These are phyloP conservation scores for Dioctria linearis DNA, from an alignment of 2,888 invertebrate genomes.

Conservation along the genomic window DNA sequence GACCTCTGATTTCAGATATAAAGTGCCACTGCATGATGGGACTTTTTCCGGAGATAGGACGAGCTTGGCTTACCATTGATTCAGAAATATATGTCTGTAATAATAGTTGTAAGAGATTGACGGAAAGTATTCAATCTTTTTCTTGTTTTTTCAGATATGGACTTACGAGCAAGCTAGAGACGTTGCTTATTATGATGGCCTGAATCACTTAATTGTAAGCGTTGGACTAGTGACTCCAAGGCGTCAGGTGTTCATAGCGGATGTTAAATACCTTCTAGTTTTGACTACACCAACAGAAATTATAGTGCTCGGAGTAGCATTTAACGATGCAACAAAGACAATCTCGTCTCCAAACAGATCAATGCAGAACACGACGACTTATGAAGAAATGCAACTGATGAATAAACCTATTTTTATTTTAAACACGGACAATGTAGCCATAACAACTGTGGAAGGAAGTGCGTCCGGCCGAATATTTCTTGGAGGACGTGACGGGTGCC, in stretches of 20 bases:
- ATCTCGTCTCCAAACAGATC: conserved; percentile 62
- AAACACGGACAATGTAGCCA: conserved; percentile 89
- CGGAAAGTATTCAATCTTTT: not conserved
- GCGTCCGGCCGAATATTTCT: conserved; percentile 91
- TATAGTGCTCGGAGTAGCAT: conserved; percentile 73
- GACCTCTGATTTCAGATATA: conserved; percentile 78
- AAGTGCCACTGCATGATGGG: conserved; percentile 98
- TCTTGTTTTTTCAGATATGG: conserved; percentile 75
- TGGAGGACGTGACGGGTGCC: conserved; percentile 93
- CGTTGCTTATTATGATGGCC: conserved; percentile 96
- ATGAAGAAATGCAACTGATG: conserved; percentile 89
- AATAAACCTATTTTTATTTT: conserved; percentile 95
- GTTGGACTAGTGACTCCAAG: conserved; percentile 94
- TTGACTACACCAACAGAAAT: conserved; percentile 97
- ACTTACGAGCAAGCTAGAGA: conserved; percentile 96
- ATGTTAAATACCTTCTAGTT: conserved; percentile 92
- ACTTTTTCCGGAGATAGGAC: conserved; percentile 93
- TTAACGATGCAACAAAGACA: conserved; percentile 65
- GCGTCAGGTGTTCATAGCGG: conserved; percentile 88
- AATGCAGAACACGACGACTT: conserved; percentile 62
- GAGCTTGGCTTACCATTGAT: conserved; percentile 98
- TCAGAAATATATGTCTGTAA: conserved; percentile 90
- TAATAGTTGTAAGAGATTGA: not conserved
- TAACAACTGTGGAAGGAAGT: conserved; percentile 87
- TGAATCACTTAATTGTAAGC: conserved; percentile 93